A percentile compares a stretch with the other conserved stretches of the same genome.
Evolutionary conservation across 2,113 vertebrate genomes (phyloP).

Genomic region (Noctilio leporinus): DNA sequence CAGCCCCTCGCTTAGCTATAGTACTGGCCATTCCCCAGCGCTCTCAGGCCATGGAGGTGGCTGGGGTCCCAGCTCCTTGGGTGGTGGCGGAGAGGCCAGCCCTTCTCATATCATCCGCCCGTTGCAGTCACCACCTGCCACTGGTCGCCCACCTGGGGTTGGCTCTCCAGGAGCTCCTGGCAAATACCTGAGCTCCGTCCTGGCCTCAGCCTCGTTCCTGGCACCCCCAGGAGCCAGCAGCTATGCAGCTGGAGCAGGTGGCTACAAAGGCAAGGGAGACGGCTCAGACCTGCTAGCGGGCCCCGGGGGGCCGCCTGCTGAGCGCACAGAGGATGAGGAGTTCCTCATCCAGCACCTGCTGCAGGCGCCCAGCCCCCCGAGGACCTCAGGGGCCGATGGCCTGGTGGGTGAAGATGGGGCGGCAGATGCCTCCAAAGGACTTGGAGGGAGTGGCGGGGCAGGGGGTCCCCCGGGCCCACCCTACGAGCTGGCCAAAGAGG

Average conservation of each 20-base stretch:
- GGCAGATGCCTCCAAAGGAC: conserved; percentile 74
- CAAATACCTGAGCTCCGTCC: conserved; percentile 90
- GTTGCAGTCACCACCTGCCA: conserved; percentile 88
- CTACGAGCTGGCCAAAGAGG: conserved; percentile 75
- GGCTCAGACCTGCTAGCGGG: conserved; percentile 74
- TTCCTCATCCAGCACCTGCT: conserved; percentile 94
- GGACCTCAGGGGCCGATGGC: conserved; percentile 75
- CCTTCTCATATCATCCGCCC: conserved; percentile 92
- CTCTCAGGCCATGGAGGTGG: conserved; percentile 85
- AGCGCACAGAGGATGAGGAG: conserved; percentile 90
- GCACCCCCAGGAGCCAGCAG: conserved; percentile 76
- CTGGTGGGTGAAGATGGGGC: conserved; percentile 80
- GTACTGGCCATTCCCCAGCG: conserved; percentile 92
- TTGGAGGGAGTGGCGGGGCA: conserved; percentile 80
- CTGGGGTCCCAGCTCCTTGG: conserved; percentile 81
- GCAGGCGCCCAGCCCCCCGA: conserved; percentile 81
- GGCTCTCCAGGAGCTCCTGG: conserved; percentile 86
- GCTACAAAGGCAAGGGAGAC: conserved; percentile 74
- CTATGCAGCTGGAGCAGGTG: conserved; percentile 44
- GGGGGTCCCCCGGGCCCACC: conserved; percentile 76
- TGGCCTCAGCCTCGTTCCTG: conserved; percentile 87
- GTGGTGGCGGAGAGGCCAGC: conserved; percentile 82
- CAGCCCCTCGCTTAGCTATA: conserved; percentile 90
- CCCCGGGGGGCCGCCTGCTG: background rate
- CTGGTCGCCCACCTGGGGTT: conserved; percentile 81